These are phyloP conservation scores for Nothoprocta pentlandii DNA, from an alignment of 2,113 vertebrate species.

Conservation along the genomic window DNA sequence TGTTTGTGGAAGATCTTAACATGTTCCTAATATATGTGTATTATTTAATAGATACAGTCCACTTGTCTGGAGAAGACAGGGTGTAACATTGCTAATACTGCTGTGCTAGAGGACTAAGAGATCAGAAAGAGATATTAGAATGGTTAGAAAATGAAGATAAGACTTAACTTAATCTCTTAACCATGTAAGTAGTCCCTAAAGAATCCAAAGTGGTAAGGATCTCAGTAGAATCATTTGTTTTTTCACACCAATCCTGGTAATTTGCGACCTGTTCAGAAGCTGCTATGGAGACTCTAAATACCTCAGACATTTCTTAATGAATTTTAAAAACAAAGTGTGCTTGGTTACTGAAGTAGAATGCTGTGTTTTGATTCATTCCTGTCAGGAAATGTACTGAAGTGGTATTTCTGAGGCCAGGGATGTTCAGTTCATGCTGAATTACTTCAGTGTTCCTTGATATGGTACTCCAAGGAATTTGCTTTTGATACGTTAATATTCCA, in stretches of 20 bases:
- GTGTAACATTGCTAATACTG: background rate
- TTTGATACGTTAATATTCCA: background rate
- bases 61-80: background rate
- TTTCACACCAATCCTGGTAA: background rate
- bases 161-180: background rate
- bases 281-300: conserved; percentile 27
- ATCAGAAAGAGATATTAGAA: background rate
- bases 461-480: background rate
- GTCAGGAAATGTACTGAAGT: background rate
- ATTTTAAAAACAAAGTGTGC: background rate
- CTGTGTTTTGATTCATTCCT: background rate
- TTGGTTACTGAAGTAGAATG: background rate
- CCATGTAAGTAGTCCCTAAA: background rate
- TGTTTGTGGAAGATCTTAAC: background rate
- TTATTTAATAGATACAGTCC: background rate
- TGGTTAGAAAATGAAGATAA: conserved; percentile 9
- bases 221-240: background rate
- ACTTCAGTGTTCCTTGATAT: background rate
- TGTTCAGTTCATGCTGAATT: background rate
- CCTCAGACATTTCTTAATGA: conserved; percentile 36
- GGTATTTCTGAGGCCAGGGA: background rate
- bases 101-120: background rate
- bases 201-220: background rate
- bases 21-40: background rate
- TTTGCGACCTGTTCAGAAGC: conserved; percentile 12